phyloP scores from a whole-genome alignment of 2,797 vertebrate species.

The Scomberomorus guttatus region DNA sequence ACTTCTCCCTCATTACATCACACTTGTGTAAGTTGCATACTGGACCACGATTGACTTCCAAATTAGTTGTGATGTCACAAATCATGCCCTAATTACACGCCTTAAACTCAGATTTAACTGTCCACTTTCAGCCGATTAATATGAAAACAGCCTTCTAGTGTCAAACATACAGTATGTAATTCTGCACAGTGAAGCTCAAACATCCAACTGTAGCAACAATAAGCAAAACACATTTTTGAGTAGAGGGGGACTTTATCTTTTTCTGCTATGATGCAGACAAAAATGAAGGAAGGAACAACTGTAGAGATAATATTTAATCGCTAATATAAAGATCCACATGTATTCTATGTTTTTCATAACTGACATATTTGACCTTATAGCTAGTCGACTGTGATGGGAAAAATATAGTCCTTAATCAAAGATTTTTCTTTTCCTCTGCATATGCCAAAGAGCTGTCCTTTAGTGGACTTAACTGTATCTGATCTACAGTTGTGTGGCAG shows the following conservation, averaged over 20 bases:
- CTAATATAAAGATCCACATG: neutral
- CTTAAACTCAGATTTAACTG: no score
- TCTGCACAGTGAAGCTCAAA: no score
- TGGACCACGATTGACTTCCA: no score
- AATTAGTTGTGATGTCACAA: no score
- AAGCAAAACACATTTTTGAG: no score
- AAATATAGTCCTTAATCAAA: neutral
- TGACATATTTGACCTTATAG: neutral
- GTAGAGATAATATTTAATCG: neutral
- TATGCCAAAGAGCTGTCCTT: neutral
- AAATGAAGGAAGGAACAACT: neutral
- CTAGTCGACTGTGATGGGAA: neutral
- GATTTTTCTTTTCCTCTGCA: neutral
- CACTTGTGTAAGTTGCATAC: no score
- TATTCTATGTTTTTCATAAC: neutral
- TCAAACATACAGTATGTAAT: no score
- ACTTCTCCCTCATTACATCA: neutral
- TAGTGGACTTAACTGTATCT: neutral
- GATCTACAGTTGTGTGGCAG: neutral
- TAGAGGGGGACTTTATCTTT: no score
- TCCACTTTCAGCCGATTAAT: no score
- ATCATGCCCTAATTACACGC: no score
- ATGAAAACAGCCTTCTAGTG: no score
- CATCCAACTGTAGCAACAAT: no score
- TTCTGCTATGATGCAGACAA: neutral